A percentile compares a stretch with the other conserved stretches of the same genome.
These are phyloP conservation scores for Lasioglossum calceatum DNA, from an alignment of 2,888 invertebrate genomes.

Conservation along the genomic window DNA sequence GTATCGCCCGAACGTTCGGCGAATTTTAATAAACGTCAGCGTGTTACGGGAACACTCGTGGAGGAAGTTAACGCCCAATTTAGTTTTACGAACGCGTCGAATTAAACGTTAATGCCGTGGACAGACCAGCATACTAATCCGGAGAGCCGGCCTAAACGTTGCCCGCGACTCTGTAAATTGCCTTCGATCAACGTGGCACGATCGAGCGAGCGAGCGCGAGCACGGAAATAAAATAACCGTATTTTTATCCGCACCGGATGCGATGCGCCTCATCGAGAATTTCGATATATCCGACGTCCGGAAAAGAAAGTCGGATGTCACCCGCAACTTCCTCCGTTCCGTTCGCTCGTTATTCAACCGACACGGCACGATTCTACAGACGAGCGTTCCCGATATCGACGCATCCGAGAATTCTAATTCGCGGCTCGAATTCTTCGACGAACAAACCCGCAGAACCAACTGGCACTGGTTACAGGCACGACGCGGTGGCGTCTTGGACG, in stretches of 20 bases:
- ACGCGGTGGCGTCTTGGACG: slow-evolving; percentile 40
- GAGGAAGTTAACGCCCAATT: slow-evolving; percentile 6
- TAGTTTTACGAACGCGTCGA: slow-evolving; percentile 22
- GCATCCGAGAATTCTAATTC: slow-evolving; percentile 8
- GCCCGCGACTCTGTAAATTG: slow-evolving; percentile 27
- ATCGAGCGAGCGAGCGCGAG: background rate
- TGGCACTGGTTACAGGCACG: background rate
- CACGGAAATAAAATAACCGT: slow-evolving; percentile 51
- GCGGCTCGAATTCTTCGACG: background rate
- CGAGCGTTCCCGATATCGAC: slow-evolving; percentile 35
- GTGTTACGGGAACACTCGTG: background rate
- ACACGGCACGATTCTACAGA: slow-evolving; percentile 42
- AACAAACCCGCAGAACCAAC: background rate
- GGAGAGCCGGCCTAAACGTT: slow-evolving; percentile 8
- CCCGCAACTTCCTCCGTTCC: slow-evolving; percentile 49
- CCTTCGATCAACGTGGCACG: slow-evolving; percentile 8
- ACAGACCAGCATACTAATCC: slow-evolving; percentile 28
- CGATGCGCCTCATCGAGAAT: slow-evolving; percentile 53
- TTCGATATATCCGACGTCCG: slow-evolving; percentile 60
- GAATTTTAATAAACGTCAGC: slow-evolving; percentile 3
- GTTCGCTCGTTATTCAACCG: slow-evolving; percentile 47
- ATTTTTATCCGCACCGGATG: slow-evolving; percentile 57
- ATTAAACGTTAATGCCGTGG: slow-evolving; percentile 26
- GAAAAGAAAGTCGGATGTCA: slow-evolving; percentile 64
- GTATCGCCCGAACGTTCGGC: background rate